A percentile compares a stretch with the other conserved stretches of the same genome.
phyloP scores from a whole-genome alignment of 2,888 invertebrate genomes.

The Endomychus coccineus region DNA sequence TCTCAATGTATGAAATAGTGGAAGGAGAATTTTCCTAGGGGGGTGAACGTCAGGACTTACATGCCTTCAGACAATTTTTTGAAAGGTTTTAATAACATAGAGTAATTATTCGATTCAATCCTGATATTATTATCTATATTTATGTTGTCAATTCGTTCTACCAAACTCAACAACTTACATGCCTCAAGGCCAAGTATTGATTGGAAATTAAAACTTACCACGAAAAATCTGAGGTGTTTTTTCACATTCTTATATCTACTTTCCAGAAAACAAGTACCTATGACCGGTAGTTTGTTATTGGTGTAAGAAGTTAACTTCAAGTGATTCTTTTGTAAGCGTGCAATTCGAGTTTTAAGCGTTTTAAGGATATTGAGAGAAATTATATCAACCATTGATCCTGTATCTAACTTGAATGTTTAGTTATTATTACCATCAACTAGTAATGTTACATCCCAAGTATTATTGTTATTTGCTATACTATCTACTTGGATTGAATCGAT shows the following conservation, averaged over 20 bases:
- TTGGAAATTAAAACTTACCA: conserved; percentile 3
- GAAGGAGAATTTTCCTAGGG: conserved; percentile 11
- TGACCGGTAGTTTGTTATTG: conserved; percentile 2
- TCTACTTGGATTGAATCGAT: too few relatives aligned
- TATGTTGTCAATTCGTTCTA: background rate
- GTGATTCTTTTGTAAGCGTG: background rate
- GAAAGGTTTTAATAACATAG: conserved; percentile 2
- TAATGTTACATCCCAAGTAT: too few relatives aligned
- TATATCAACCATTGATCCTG: conserved; percentile 15
- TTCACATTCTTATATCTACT: too few relatives aligned
- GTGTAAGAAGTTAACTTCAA: conserved; percentile 4
- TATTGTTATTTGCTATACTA: too few relatives aligned
- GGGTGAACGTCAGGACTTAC: conserved; percentile 10
- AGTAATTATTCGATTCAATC: conserved; percentile 2
- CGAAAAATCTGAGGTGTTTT: too few relatives aligned
- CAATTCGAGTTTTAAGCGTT: background rate
- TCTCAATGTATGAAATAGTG: conserved; percentile 11
- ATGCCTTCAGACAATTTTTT: conserved; percentile 10
- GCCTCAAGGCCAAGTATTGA: background rate
- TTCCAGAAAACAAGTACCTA: conserved; percentile 5
- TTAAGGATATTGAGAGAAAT: conserved; percentile 7
- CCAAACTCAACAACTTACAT: background rate
- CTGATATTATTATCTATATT: too few relatives aligned
- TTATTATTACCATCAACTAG: conserved; percentile 5
- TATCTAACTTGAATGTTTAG: conserved; percentile 17